Evolutionary conservation across 2,888 invertebrate genomes (phyloP).

Genomic region (Taenaris catops): DNA sequence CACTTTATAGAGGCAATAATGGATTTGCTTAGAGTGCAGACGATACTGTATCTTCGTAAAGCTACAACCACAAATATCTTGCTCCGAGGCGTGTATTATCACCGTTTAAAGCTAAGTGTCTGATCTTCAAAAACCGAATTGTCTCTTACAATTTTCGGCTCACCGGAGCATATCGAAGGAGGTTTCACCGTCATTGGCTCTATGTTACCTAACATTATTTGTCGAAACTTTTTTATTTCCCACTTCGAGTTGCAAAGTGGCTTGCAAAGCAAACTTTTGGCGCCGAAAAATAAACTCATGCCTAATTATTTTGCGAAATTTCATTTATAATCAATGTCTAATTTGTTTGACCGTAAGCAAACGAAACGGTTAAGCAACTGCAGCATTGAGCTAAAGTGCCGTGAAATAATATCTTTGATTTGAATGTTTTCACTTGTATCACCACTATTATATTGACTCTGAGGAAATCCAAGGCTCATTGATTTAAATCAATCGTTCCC

Average conservation of each 20-base stretch:
- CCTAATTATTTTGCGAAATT: slow-evolving; percentile 36
- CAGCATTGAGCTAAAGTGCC: slow-evolving; percentile 27
- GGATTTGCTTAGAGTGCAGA: too few species aligned
- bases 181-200: slow-evolving; percentile 69
- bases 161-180: slow-evolving; percentile 51
- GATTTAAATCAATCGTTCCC: slow-evolving; percentile 10
- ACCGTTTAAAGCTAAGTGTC: too few species aligned
- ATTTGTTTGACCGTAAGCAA: slow-evolving; percentile 24
- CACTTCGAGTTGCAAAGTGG: slow-evolving; percentile 40
- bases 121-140: too few species aligned
- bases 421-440: slow-evolving; percentile 16
- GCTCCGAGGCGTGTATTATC: too few species aligned
- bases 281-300: slow-evolving; percentile 30
- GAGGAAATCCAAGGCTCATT: slow-evolving; percentile 10
- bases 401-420: slow-evolving; percentile 20
- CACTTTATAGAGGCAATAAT: too few species aligned
- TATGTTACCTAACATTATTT: slow-evolving; percentile 59
- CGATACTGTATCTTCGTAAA: too few species aligned
- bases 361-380: slow-evolving; percentile 20
- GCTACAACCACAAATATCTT: too few species aligned
- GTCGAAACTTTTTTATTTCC: slow-evolving; percentile 47
- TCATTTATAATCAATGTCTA: slow-evolving; percentile 28
- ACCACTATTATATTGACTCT: slow-evolving; percentile 8
- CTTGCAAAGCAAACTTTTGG: too few species aligned
- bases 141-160: slow-evolving; percentile 67